Evolutionary conservation across 2,797 vertebrate species (phyloP), one percentile per base, ranked within the genome.

Genomic region (Danio tinwini): DNA sequence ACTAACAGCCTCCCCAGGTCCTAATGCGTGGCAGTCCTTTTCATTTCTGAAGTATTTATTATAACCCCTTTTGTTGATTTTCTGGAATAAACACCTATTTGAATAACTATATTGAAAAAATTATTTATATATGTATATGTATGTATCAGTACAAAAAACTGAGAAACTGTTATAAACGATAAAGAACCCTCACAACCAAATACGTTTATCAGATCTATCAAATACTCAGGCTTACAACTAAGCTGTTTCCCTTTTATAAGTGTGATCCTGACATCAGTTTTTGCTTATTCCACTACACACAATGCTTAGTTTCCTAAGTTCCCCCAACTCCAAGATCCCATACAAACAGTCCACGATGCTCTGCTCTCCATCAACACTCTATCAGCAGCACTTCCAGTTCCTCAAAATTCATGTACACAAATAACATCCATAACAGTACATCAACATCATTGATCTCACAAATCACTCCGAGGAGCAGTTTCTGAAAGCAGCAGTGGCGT

Each of bases 341-440:
- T 37, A 17, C 65, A 59, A 59, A 77, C 13, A 58, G 5, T 58
- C 52, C 7, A 50, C 11, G 44, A 58, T 19, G 11, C 29, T 59
- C 47, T 58, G 42, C 75, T 69, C 12, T 44, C 29, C 7, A 45
- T n/a, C 52, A 29, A 3, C 29, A 29, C 29, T 69, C 11, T 44
- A 29, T 6, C 7, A 45, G 13, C 52, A 47, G 40, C 39, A 17
- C 52, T 68, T 76, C 19, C 65, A 56, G 39, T 75, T 62, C 29
- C 29, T 79, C 10, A 39, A 17, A 72, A 62, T 44, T 65, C 52
- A 56, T 69, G 68, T 55, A 47, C 45, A 69, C 61, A 69, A 69
- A 78, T 69, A 14, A 62, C 45, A 72, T 70, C 44, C 63, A 37
- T 29, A 79, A 79, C 37, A 47, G 47, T 79, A 50, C 17, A 62